phyloP scores from a whole-genome alignment of 2,888 invertebrate species.

The Hipparchia sbordonii region DNA sequence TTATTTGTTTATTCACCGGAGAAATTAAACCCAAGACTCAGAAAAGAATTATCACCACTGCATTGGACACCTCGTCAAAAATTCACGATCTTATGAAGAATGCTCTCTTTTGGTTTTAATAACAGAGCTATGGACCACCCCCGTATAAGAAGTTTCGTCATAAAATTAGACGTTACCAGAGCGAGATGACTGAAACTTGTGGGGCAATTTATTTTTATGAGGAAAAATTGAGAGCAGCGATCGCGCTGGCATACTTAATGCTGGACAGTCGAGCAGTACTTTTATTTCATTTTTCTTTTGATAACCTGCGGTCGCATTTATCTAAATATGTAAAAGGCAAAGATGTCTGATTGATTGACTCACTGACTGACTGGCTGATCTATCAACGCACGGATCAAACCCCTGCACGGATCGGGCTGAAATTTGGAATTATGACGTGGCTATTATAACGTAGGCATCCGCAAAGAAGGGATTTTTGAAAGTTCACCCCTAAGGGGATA shows the following conservation, averaged over 20 bases:
- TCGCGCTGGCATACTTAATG: conserved; percentile 47
- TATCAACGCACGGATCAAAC: no score
- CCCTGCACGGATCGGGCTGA: no score
- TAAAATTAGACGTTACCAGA: conserved; percentile 76
- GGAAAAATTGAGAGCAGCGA: conserved; percentile 64
- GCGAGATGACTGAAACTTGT: conserved; percentile 73
- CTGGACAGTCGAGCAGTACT: conserved; percentile 39
- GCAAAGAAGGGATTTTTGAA: no score
- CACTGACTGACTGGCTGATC: no score
- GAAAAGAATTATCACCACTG: neutral
- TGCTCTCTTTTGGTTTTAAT: conserved; percentile 7
- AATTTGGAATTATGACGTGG: no score
- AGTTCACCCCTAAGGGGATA: no score
- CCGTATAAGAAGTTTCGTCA: conserved; percentile 61
- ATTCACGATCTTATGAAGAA: conserved; percentile 2
- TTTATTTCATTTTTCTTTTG: conserved; percentile 1
- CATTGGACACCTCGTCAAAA: neutral
- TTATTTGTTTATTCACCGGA: neutral
- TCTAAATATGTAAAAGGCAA: no score
- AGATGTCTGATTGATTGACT: no score
- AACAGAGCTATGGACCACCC: conserved; percentile 15
- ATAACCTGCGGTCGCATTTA: neutral
- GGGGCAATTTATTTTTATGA: conserved; percentile 74
- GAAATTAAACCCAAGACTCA: neutral
- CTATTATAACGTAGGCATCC: no score